A percentile compares a stretch with the other conserved stretches of the same genome.
Evolutionary conservation across 1,140 invertebrate genomes (phyloP).

Genomic region (Papilio dardanus): DNA sequence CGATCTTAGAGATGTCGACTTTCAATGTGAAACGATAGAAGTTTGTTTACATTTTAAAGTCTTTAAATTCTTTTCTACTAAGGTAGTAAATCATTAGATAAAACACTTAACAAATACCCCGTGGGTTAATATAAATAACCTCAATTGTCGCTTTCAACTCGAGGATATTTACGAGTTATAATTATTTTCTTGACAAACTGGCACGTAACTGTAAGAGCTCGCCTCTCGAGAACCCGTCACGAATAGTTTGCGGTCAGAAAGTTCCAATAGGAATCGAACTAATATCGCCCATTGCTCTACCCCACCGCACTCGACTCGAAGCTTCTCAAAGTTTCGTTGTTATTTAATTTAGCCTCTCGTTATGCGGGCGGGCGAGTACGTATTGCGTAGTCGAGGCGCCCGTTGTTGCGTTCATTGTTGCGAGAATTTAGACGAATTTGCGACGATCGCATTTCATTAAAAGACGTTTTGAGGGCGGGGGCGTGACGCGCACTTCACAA

Average conservation of each 20-base stretch:
- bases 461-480: conserved; percentile 70
- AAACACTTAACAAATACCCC: not conserved
- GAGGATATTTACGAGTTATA: not conserved
- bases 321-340: conserved; percentile 70
- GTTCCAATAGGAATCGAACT: conserved; percentile 72
- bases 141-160: conserved; percentile 12
- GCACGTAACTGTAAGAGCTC: conserved; percentile 47
- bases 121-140: not conserved
- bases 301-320: conserved; percentile 51
- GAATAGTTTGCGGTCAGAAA: conserved; percentile 71
- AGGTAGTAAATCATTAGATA: not conserved
- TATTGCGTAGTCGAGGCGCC: conserved; percentile 55
- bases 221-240: conserved; percentile 52
- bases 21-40: not conserved
- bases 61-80: not conserved
- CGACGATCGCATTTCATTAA: conserved; percentile 75
- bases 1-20: not conserved
- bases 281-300: conserved; percentile 62
- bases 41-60: not conserved
- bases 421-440: conserved; percentile 76
- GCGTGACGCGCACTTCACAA: conserved; percentile 68
- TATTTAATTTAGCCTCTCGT: conserved; percentile 76
- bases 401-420: conserved; percentile 66
- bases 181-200: conserved; percentile 45
- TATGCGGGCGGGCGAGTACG: conserved; percentile 57